phyloP scores from a whole-genome alignment of 2,888 invertebrate genomes.

The Ectropis crepuscularia region DNA sequence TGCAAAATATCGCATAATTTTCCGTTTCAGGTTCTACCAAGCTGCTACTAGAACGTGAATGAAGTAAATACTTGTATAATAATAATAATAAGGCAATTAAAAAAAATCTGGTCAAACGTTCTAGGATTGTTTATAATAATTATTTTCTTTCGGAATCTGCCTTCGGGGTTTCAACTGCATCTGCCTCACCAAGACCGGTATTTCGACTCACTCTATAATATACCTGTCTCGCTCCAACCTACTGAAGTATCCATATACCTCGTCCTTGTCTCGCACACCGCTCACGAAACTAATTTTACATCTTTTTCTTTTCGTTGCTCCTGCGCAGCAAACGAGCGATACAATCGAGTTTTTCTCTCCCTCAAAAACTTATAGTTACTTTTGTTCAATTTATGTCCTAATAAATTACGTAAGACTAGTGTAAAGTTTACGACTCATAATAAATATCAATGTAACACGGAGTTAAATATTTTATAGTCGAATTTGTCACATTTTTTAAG shows the following conservation, averaged over 20 bases:
- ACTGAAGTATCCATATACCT: constrained; percentile 37
- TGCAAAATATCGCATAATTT: constrained; percentile 12
- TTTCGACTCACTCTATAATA: constrained; percentile 65
- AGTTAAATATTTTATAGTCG: constrained; percentile 33
- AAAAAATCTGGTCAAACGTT: constrained; percentile 48
- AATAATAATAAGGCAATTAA: neutral
- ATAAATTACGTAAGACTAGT: constrained; percentile 52
- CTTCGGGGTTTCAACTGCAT: constrained; percentile 76
- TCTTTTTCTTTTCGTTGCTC: constrained; percentile 75
- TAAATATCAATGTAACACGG: constrained; percentile 41
- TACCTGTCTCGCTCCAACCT: constrained; percentile 59
- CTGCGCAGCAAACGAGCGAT: constrained; percentile 65
- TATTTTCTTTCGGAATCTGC: constrained; percentile 78
- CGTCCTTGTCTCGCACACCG: constrained; percentile 63
- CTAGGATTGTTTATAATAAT: constrained; percentile 66
- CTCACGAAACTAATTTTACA: constrained; percentile 76
- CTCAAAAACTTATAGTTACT: constrained; percentile 49
- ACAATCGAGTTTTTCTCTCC: constrained; percentile 59
- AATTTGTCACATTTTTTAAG: constrained; percentile 40
- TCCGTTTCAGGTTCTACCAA: constrained; percentile 1
- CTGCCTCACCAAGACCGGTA: constrained; percentile 81
- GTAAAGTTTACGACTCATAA: constrained; percentile 40
- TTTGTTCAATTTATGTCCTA: constrained; percentile 52
- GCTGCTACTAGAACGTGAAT: neutral
- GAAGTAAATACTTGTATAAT: neutral